Evolutionary conservation across 2,888 invertebrate species (phyloP), one percentile per base, ranked within the genome.

Genomic region (Machimus rusticus): DNA sequence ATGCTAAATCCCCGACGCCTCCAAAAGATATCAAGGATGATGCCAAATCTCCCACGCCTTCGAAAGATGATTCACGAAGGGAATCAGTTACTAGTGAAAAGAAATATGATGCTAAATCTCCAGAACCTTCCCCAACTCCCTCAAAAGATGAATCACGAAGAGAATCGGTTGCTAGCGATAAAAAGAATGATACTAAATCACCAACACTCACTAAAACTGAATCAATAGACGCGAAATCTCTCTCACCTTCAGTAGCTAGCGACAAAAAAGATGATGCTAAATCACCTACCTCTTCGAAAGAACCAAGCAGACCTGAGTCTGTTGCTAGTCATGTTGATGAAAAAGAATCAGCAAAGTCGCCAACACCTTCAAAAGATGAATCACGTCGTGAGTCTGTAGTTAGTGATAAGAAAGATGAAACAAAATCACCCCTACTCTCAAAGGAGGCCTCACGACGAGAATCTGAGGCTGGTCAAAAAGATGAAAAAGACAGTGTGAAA

Each of bases 371-470:
- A 6, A 89, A 87, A 51, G 78, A 89, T 77, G 19, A 39, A 9
- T 86, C 88, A 88, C 84, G 76, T 5, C 88, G 76, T 31, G 46
- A 77, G 23, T 74, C 77, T 23, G 34, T 74, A 14, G 16, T 19
- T 19, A n/a, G 66, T 16, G 78, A 74, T 16, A 76, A 88, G 16
- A 74, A 51, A 87, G 46, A 88, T 2, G 89, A 89, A 43, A 87
- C 88, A 0, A 89, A 89, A 66, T 89, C 90, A 1, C 39, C 87
- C 28, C 6, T 57, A 16, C 57, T 87, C 23, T 89, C 89, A 14
- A 90, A 90, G 9, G 89, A 90, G 46, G 46, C 87, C 14, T 90
- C 90, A 0, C 86, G 89, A 3, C 89, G 85, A 34, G 90, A 88
- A 14, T 90, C 91, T 0, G 89, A 86, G 0, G 88, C 34, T 8